These are phyloP conservation scores for Eurypyga helias DNA, from an alignment of 2,113 vertebrate genomes.

Conservation along the genomic window DNA sequence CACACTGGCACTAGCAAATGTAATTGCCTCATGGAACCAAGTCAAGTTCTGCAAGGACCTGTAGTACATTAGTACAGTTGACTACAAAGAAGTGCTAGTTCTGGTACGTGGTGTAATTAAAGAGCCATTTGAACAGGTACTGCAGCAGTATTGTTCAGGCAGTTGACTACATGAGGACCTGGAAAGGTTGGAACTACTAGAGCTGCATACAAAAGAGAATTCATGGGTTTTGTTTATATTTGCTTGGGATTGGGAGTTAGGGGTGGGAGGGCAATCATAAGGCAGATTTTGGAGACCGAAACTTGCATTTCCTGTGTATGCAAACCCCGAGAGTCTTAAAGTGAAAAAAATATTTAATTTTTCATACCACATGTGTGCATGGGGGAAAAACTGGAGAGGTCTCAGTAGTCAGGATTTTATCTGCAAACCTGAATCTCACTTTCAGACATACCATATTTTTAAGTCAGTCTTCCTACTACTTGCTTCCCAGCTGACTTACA, in stretches of 20 bases:
- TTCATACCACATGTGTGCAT: not conserved
- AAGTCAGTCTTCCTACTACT: not conserved
- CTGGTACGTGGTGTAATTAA: not conserved
- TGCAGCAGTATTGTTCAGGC: not conserved
- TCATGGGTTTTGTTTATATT: not conserved
- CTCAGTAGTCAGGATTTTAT: not conserved
- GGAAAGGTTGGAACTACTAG: not conserved
- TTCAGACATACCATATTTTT: not conserved
- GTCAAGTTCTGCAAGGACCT: not conserved
- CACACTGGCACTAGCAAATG: not conserved
- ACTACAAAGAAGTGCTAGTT: not conserved
- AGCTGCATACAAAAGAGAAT: not conserved
- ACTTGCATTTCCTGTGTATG: not conserved
- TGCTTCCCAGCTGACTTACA: not conserved
- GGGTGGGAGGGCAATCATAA: not conserved
- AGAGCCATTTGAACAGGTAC: not conserved
- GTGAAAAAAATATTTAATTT: not conserved
- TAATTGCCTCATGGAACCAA: not conserved
- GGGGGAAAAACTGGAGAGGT: not conserved
- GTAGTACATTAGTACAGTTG: not conserved
- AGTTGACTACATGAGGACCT: not conserved
- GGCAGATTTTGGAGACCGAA: not conserved
- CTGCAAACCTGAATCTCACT: not conserved
- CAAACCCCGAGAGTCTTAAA: not conserved
- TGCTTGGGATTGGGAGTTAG: not conserved